These are phyloP conservation scores for Puma concolor DNA, from an alignment of 2,113 vertebrate species.

Conservation along the genomic window DNA sequence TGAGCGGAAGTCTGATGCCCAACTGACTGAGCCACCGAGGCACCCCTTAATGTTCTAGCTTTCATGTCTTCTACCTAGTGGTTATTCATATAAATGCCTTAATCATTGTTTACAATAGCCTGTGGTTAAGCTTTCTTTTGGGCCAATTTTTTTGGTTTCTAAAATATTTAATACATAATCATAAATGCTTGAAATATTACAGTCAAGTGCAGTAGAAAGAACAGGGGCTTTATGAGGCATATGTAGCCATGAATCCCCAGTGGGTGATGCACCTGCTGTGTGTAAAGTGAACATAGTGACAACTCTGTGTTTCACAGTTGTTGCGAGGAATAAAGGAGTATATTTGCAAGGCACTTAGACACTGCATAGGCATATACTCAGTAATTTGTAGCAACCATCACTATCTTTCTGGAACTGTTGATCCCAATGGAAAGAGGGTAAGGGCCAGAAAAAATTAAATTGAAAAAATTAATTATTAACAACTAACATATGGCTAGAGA, in stretches of 20 bases:
- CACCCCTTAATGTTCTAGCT: background rate
- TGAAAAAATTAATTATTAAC: background rate
- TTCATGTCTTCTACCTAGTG: background rate
- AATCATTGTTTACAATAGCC: background rate
- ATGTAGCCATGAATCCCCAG: background rate
- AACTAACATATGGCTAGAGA: background rate
- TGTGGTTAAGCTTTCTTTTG: slow-evolving; percentile 24
- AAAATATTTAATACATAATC: background rate
- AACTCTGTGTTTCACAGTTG: background rate
- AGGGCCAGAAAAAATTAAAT: background rate
- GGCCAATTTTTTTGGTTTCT: background rate
- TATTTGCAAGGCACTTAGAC: background rate
- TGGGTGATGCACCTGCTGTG: fast-evolving
- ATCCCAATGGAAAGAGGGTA: background rate
- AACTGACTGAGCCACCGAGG: too few relatives aligned
- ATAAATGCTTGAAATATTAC: background rate
- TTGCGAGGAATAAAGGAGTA: background rate
- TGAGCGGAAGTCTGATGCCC: too few relatives aligned
- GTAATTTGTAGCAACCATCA: background rate
- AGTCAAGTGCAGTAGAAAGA: background rate
- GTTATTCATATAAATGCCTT: background rate
- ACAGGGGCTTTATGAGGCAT: background rate
- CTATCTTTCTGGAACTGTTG: background rate
- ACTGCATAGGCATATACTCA: background rate
- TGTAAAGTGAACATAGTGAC: background rate